Percentiles rank a stretch among this genome's conserved stretches.
These are phyloP conservation scores for Elaphurus davidianus DNA, from an alignment of 2,113 vertebrate genomes.

Conservation along the genomic window DNA sequence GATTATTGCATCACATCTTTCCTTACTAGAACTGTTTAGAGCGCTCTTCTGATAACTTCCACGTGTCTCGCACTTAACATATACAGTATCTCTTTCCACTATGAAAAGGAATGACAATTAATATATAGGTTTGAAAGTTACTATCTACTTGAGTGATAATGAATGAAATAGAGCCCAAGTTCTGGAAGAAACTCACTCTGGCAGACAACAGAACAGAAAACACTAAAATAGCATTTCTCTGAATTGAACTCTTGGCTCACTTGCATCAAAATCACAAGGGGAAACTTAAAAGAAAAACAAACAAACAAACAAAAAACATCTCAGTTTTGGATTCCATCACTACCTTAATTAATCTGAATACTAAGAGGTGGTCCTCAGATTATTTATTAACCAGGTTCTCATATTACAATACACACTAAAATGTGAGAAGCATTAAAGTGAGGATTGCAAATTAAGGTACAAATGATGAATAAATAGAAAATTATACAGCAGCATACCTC, in stretches of 20 bases:
- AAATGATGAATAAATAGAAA: not conserved
- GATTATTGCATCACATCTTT: not conserved
- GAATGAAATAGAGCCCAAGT: not conserved
- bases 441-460: not conserved
- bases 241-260: not conserved
- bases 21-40: not conserved
- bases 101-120: not conserved
- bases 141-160: not conserved
- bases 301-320: not conserved
- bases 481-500: not conserved
- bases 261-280: not conserved
- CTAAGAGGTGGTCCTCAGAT: accelerated
- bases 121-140: not conserved
- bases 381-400: not conserved
- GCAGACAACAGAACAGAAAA: not conserved
- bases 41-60: not conserved
- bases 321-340: not conserved
- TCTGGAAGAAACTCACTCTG: not conserved
- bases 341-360: not conserved
- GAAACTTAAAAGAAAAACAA: not conserved
- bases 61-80: not conserved
- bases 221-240: not conserved
- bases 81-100: not conserved
- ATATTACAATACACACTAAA: not conserved
- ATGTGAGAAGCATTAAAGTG: not conserved